phyloP scores from a whole-genome alignment of 2,888 invertebrate genomes.

The Lasioglossum leucozonium region DNA sequence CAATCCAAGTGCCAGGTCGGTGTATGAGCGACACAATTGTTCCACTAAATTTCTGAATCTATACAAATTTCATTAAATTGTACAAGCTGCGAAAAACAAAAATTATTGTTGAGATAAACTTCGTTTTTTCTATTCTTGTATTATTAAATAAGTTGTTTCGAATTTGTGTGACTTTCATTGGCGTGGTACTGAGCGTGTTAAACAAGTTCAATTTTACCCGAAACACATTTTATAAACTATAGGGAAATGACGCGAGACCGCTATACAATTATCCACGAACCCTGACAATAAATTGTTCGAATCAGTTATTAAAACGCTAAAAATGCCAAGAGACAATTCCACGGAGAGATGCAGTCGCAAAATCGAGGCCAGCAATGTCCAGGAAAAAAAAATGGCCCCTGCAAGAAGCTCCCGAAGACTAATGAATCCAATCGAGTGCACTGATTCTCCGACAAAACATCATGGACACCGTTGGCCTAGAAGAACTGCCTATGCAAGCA shows the following conservation, averaged over 20 bases:
- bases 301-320: not conserved
- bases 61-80: not conserved
- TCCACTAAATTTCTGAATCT: not conserved
- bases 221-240: not conserved
- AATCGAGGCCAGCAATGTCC: not conserved
- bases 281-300: not conserved
- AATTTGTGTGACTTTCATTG: too few relatives aligned
- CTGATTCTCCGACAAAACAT: not conserved
- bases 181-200: not conserved
- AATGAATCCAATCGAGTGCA: not conserved
- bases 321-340: not conserved
- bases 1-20: not conserved
- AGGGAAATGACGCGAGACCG: not conserved
- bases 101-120: too few relatives aligned
- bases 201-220: not conserved
- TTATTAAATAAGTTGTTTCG: not conserved
- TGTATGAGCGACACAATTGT: not conserved
- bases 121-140: not conserved
- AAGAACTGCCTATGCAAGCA: conserved; percentile 38
- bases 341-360: not conserved
- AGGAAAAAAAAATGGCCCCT: not conserved
- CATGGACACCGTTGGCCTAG: not conserved
- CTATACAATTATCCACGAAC: not conserved
- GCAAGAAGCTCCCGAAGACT: not conserved
- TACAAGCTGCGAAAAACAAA: too few relatives aligned